Evolutionary conservation across 1,140 invertebrate genomes (phyloP).

Genomic region (Cyclargus thomasi): DNA sequence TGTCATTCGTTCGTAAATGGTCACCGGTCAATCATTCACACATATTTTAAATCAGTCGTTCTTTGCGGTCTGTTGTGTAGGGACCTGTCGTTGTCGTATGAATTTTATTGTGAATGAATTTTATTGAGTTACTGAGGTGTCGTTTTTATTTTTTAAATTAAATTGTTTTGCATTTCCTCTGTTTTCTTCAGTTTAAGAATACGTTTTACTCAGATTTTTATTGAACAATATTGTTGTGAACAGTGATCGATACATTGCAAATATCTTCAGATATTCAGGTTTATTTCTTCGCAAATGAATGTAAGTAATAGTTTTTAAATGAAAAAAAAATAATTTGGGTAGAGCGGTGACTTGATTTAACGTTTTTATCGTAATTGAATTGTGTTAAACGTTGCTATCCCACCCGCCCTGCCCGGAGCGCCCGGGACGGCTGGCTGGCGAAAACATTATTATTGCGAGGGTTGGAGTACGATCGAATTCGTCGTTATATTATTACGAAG

Average conservation of each 20-base stretch:
- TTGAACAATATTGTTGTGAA: slow-evolving; percentile 63
- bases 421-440: slow-evolving; percentile 34
- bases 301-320: slow-evolving; percentile 51
- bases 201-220: slow-evolving; percentile 34
- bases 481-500: slow-evolving; percentile 48
- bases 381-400: slow-evolving; percentile 37
- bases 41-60: slow-evolving; percentile 46
- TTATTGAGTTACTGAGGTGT: not conserved
- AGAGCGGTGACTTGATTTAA: not conserved
- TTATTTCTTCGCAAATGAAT: slow-evolving; percentile 43
- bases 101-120: not conserved
- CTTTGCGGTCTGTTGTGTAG: slow-evolving; percentile 23
- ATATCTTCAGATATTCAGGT: slow-evolving; percentile 26
- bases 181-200: not conserved
- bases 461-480: slow-evolving; percentile 39
- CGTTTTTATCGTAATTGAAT: slow-evolving; percentile 5
- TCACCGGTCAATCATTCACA: slow-evolving; percentile 15
- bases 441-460: slow-evolving; percentile 53
- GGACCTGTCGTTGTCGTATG: slow-evolving; percentile 20
- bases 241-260: slow-evolving; percentile 59
- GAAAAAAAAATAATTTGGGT: slow-evolving; percentile 32
- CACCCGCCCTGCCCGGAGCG: slow-evolving; percentile 39
- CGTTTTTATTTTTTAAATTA: not conserved
- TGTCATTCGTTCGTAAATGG: not conserved
- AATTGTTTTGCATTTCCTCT: not conserved